These are phyloP conservation scores for Minunthozetes semirufus DNA, from an alignment of 2,888 invertebrate species.

Conservation along the genomic window DNA sequence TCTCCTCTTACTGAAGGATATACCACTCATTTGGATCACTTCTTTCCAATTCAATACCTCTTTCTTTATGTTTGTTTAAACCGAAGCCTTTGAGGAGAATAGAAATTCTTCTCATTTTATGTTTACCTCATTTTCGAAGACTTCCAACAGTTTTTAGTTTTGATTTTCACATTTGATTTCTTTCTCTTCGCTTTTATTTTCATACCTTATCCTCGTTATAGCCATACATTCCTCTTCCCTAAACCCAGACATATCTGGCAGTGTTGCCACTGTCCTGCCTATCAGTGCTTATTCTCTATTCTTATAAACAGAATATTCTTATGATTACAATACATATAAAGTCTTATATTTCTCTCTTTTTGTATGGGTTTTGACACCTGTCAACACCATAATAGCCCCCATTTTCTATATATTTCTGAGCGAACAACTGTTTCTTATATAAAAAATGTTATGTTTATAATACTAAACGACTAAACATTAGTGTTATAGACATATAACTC, in stretches of 20 bases:
- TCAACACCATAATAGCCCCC: slow-evolving; percentile 4
- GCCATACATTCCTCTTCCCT: neutral
- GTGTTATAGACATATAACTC: slow-evolving; percentile 10
- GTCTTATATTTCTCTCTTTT: neutral
- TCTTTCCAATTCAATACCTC: neutral
- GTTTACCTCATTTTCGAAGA: neutral
- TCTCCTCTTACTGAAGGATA: neutral
- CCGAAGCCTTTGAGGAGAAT: neutral
- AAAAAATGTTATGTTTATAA: neutral
- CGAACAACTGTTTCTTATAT: neutral
- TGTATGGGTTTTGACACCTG: neutral
- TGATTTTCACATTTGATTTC: neutral
- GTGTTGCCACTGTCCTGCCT: slow-evolving; percentile 32
- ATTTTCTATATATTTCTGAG: neutral
- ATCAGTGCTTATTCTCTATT: slow-evolving; percentile 5
- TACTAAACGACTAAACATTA: neutral
- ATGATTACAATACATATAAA: neutral
- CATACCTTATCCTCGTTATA: neutral
- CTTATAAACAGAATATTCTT: neutral
- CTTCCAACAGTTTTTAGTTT: neutral
- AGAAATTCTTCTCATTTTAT: neutral
- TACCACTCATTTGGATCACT: neutral
- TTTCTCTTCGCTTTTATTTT: neutral
- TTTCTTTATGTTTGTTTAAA: neutral
- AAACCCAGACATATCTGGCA: neutral